phyloP scores from a whole-genome alignment of 1,140 invertebrate species.

The Plutomurus gul region DNA sequence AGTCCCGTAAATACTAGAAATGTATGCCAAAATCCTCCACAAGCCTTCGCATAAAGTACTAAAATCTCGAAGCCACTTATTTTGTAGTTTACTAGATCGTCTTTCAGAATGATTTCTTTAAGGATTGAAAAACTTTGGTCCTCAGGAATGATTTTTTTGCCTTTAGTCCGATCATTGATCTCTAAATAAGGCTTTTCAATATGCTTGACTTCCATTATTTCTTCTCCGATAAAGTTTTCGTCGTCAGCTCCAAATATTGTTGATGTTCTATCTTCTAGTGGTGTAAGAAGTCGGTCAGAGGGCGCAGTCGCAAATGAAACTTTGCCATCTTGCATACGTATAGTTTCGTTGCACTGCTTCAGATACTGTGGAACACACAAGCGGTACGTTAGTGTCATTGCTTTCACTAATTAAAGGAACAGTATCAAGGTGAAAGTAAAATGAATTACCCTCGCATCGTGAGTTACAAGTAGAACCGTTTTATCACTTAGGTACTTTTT shows the following conservation, averaged over 20 bases:
- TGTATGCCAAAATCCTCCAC: constrained; percentile 55
- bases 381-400: not conserved
- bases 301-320: constrained; percentile 55
- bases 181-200: not conserved
- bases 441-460: constrained; percentile 63
- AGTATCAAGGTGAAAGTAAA: not conserved
- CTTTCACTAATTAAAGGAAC: not conserved
- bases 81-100: not conserved
- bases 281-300: constrained; percentile 58
- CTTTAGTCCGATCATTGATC: not conserved
- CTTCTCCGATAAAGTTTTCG: constrained; percentile 51
- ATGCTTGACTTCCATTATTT: constrained; percentile 8
- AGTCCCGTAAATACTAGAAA: constrained; percentile 53
- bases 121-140: not conserved
- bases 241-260: constrained; percentile 51
- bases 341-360: constrained; percentile 61
- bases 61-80: constrained; percentile 44
- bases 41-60: constrained; percentile 51
- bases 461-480: constrained; percentile 70
- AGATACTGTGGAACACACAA: constrained; percentile 57
- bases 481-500: constrained; percentile 65
- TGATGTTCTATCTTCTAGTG: constrained; percentile 59
- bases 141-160: not conserved
- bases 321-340: constrained; percentile 61
- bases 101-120: not conserved